phyloP scores from a whole-genome alignment of 1,140 invertebrate species.

The Armadillidium nasatum region DNA sequence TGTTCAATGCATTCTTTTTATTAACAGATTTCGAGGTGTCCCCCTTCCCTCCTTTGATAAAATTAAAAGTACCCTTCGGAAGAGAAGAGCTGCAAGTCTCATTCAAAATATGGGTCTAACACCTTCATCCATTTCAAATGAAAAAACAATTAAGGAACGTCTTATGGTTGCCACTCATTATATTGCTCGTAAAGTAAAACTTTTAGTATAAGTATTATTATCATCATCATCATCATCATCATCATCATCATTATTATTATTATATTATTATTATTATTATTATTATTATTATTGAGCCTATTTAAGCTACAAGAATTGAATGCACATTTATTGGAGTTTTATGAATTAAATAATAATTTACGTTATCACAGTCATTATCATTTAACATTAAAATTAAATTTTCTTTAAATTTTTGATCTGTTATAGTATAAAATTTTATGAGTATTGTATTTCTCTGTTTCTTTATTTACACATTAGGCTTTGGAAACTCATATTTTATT shows the following conservation, averaged over 20 bases:
- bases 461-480: too few species aligned
- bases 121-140: background rate
- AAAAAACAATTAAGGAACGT: background rate
- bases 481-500: too few species aligned
- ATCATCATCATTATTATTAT: too few species aligned
- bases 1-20: too few species aligned
- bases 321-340: background rate
- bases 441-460: too few species aligned
- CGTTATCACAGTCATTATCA: background rate
- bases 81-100: background rate
- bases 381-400: too few species aligned
- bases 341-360: background rate
- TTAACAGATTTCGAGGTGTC: background rate
- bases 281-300: too few species aligned
- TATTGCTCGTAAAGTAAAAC: background rate
- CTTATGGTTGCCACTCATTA: background rate
- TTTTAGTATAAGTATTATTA: background rate
- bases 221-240: too few species aligned
- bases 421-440: too few species aligned
- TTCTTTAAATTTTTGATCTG: too few species aligned
- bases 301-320: background rate
- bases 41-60: background rate
- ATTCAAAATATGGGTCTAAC: background rate
- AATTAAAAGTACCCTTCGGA: background rate
- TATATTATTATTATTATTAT: too few species aligned